A percentile compares a stretch with the other conserved stretches of the same genome.
Conservation (phyloP, 2,797 vertebrate genomes). For the Pterois miles region DNA sequence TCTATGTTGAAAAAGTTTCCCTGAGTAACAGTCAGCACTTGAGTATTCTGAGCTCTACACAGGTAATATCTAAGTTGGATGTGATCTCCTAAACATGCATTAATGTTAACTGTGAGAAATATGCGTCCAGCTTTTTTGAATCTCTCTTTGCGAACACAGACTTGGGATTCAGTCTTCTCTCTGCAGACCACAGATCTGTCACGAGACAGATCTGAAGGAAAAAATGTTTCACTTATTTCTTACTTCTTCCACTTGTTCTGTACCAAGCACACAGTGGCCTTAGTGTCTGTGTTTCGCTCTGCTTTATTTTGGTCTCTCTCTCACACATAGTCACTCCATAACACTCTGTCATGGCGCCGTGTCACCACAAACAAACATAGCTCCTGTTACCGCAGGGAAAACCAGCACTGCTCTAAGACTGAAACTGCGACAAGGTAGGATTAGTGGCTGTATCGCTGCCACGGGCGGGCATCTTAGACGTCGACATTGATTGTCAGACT, state of each 20-base stretch:
- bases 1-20: neutral
- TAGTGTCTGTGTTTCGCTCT: conserved; percentile 29
- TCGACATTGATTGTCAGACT: conserved; percentile 4
- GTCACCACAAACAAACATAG: conserved; percentile 67
- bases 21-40: neutral
- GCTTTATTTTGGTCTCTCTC: conserved; percentile 42
- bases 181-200: neutral
- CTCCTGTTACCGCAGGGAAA: conserved; percentile 60
- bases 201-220: neutral
- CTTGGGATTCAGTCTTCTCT: neutral
- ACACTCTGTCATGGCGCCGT: conserved; percentile 47
- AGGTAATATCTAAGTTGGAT: neutral
- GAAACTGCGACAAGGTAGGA: conserved; percentile 41
- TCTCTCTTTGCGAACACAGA: neutral
- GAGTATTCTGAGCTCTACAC: neutral
- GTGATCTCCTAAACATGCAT: neutral
- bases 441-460: conserved; percentile 30
- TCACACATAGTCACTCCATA: conserved; percentile 42
- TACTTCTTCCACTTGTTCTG: conserved; percentile 8
- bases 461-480: conserved; percentile 26
- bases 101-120: neutral
- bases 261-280: conserved; percentile 8
- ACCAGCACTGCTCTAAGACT: conserved; percentile 18
- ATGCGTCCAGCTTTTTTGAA: neutral
- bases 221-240: conserved; percentile 7